Conservation (phyloP, 2,113 vertebrate genomes). For the Garra rufa region DNA sequence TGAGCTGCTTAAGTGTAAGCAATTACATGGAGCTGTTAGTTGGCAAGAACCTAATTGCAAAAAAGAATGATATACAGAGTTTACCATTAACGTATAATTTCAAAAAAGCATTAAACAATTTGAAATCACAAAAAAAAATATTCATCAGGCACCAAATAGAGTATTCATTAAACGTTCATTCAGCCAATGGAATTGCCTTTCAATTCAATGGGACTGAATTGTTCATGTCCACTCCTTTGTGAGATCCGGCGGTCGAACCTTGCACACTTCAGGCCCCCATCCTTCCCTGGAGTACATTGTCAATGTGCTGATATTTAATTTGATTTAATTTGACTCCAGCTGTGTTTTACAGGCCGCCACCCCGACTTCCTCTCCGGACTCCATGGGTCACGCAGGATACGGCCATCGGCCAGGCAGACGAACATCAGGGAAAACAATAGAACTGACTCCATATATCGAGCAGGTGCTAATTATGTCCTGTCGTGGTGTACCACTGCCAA, state of each 20-base stretch:
- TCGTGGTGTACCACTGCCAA: slow-evolving; percentile 15
- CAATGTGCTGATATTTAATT: slow-evolving; percentile 38
- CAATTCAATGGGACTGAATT: neutral
- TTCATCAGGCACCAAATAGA: neutral
- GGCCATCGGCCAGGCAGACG: slow-evolving; percentile 16
- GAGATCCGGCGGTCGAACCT: neutral
- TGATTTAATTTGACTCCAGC: slow-evolving; percentile 48
- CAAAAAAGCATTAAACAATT: neutral
- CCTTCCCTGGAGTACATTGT: slow-evolving; percentile 35
- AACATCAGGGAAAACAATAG: slow-evolving; percentile 47
- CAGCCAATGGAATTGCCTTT: neutral
- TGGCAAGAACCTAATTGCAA: neutral
- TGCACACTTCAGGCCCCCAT: slow-evolving; percentile 6
- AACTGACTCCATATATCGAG: slow-evolving; percentile 30
- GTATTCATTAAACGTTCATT: neutral
- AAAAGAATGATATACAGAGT: neutral
- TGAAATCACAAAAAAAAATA: neutral
- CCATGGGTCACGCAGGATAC: slow-evolving; percentile 5
- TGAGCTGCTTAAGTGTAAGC: neutral
- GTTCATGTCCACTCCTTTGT: neutral
- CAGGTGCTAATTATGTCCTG: slow-evolving; percentile 54
- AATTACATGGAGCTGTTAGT: neutral
- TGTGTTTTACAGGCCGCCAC: neutral
- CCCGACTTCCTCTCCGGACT: neutral
- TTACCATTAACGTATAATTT: too few relatives aligned